A percentile compares a stretch with the other conserved stretches of the same genome.
Conservation (phyloP, 2,797 vertebrate species). For the Anisognathus igniventris region DNA sequence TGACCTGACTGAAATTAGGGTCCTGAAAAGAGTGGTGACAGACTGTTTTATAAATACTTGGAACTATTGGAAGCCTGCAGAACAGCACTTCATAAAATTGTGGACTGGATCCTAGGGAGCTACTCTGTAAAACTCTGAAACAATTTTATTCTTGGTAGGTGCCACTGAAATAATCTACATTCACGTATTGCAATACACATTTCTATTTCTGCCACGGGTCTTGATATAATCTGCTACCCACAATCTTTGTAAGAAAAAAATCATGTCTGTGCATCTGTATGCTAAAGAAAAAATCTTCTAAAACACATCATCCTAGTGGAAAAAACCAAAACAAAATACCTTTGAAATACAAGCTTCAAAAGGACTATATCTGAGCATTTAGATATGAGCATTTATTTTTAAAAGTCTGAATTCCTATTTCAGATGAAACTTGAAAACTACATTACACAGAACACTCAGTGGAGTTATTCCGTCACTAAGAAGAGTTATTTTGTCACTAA, state of each 20-base stretch:
- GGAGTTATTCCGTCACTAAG: background rate
- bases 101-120: background rate
- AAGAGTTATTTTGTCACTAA: background rate
- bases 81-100: background rate
- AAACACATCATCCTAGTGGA: background rate
- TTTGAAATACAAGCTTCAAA: background rate
- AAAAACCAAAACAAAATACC: background rate
- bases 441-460: background rate
- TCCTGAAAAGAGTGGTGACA: background rate
- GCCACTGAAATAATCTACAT: background rate
- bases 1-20: background rate
- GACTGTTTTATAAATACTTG: background rate
- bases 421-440: background rate
- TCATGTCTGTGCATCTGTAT: background rate
- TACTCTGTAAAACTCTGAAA: background rate
- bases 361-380: background rate
- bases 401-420: background rate
- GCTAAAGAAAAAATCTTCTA: background rate
- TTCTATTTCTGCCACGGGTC: background rate
- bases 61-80: background rate
- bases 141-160: background rate
- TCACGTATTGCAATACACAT: background rate
- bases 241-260: background rate
- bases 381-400: background rate
- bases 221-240: background rate